Evolutionary conservation across 2,113 vertebrate genomes (phyloP), one percentile per base, ranked within the genome.

Genomic region (Pseudois nayaur): DNA sequence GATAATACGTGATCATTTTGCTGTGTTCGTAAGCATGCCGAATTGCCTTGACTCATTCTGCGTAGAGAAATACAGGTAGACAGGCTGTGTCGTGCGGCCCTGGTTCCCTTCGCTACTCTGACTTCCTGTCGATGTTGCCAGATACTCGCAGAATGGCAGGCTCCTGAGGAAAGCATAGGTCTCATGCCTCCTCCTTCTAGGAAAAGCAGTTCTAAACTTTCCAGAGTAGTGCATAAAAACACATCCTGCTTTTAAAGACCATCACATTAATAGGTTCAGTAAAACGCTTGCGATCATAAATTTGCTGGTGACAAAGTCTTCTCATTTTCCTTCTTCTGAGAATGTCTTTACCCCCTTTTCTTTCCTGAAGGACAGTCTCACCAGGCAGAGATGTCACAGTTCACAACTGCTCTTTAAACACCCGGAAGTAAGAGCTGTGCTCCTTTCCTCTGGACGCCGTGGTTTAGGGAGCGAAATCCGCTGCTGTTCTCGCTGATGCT

Each of bases 31-130:
- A n/a, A 79, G 33, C 25, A 5, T 15, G 40, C 9, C n/a, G 27
- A 14, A 3, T 27, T 36, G 59, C 82, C 23, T 57, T 10, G 29
- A 12, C 3, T 52, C 27, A 13, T 17, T 15, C 29, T 7, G 8
- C 0, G 0, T 79, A 2, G 29, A 43, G 40, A 57, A 43, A 45
- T 1, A 2, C 31, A 31, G 36, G 10, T 14, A 1, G 25, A 40
- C 55, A n/a, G 3, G 1, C 3, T 36, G 14, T 25, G 36, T n/a
- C 5, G 0, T 8, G 2, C 15, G n/a, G 48, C 8, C 25, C 17
- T 1, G 10, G 23, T 8, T 25, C 12, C 83, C 5, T 14, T 29
- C 14, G 3, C 8, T 1, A 3, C 4, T 0, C 50, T 1, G 13
- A 31, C 16, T 6, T 1, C 2, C 64, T 17, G 3, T 27, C 33